Evolutionary conservation across 2,797 vertebrate species (phyloP).

Genomic region (Pelochelys cantorii): DNA sequence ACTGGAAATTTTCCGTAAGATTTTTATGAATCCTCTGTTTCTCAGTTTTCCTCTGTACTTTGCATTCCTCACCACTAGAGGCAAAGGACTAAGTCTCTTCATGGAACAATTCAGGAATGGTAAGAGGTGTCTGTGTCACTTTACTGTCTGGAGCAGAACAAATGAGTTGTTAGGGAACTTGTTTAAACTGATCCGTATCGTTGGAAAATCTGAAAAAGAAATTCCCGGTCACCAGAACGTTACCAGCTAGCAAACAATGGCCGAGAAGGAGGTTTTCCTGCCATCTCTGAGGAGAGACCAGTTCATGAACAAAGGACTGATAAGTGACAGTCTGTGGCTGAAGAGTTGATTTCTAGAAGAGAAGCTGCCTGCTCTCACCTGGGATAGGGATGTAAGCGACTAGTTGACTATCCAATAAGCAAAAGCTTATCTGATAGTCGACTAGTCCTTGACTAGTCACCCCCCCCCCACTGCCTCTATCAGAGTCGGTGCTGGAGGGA

Average conservation of each 20-base stretch:
- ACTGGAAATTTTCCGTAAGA: background rate
- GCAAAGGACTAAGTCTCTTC: background rate
- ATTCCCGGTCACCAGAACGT: background rate
- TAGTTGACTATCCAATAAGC: too few relatives aligned
- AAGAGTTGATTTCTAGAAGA: background rate
- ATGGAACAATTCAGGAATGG: background rate
- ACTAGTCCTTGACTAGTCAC: too few relatives aligned
- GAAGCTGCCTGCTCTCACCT: background rate
- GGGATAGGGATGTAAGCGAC: too few relatives aligned
- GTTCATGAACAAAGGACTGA: background rate
- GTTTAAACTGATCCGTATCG: background rate
- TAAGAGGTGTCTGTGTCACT: background rate
- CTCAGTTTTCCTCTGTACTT: background rate
- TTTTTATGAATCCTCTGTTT: background rate
- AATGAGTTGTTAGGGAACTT: background rate
- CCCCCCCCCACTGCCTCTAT: too few relatives aligned
- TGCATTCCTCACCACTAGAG: background rate
- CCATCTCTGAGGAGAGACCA: background rate
- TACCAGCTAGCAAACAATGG: background rate
- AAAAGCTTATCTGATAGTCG: too few relatives aligned
- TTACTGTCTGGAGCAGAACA: background rate
- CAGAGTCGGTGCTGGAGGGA: too few relatives aligned
- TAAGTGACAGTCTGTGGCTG: background rate
- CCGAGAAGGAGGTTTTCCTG: background rate
- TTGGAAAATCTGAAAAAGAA: background rate